Evolutionary conservation across 2,113 vertebrate species (phyloP), one percentile per base, ranked within the genome.

Genomic region (Neopipo cinnamomea): DNA sequence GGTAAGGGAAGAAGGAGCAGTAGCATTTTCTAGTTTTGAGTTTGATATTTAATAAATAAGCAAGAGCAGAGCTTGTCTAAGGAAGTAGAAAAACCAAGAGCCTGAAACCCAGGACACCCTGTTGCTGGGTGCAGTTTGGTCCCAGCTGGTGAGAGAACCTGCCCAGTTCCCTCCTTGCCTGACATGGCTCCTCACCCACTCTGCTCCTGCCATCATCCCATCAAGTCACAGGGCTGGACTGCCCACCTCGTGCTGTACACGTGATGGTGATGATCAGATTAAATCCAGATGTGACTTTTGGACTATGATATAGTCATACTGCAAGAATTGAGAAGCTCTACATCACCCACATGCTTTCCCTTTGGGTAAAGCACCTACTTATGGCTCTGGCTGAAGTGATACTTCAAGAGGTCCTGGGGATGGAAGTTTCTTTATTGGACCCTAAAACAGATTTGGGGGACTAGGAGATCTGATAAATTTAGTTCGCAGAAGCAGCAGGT

Each of bases 221-320:
- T 74, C 25, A 39, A 73, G 33, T 62, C 18, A 30, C 25, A 59
- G 42, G 49, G 35, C 59, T 63, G 61, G n/a, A 55, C 55, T 76
- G 33, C 13, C 33, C 33, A 14, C 24, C 61, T 86, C 0, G 0
- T 75, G 53, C 71, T 61, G 14, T 56, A 20, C 0, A 9, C 31
- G 31, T 56, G 61, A 12, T 27, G 28, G 30, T 8, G 28, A 25
- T 39, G 70, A n/a, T 76, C 5, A 6, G 1, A 77, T 90, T 82
- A 87, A 85, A 88, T 50, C 9, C 13, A 44, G 44, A 21, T 2
- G 1, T 73, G 67, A 24, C 49, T 73, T 82, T 77, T 0, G 2
- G 46, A 37, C n/a, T 83, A 14, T 39, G 30, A 15, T 68, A 35
- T 76, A 93, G 58, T 70, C 44, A 28, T 17, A 21, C 31, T 37